phyloP scores from a whole-genome alignment of 2,797 vertebrate genomes.

The Platyrinchus mystaceus region DNA sequence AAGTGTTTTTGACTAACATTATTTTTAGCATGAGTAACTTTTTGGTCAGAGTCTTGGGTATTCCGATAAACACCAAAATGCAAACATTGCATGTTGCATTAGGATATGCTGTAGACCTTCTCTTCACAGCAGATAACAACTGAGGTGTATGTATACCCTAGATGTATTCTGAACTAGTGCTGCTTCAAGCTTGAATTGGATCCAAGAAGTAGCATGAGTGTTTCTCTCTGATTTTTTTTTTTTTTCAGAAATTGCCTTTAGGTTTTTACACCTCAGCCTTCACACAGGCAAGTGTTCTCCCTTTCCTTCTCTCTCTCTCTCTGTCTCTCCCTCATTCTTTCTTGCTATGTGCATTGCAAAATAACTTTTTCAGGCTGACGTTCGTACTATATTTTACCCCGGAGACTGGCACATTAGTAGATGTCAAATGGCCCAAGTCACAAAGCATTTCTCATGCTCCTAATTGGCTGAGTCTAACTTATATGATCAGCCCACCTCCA shows the following conservation, averaged over 20 bases:
- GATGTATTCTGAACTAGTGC: not conserved
- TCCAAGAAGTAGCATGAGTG: not conserved
- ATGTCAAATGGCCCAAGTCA: not conserved
- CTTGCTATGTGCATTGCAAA: rapidly evolving
- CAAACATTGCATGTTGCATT: not conserved
- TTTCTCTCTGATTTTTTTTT: not conserved
- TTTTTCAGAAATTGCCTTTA: not conserved
- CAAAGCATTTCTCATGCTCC: not conserved
- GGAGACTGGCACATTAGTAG: not conserved
- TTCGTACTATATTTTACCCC: not conserved
- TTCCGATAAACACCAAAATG: not conserved
- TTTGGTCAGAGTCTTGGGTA: not conserved
- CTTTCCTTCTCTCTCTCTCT: not conserved
- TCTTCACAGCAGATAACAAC: not conserved
- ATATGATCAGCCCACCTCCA: not conserved
- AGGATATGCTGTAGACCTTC: not conserved
- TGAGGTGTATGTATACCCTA: not conserved
- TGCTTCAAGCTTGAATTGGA: not conserved
- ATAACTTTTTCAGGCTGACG: not conserved
- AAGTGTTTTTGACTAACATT: not conserved
- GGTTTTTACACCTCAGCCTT: not conserved
- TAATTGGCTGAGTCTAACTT: not conserved
- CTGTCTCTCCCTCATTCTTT: not conserved
- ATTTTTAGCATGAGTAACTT: not conserved
- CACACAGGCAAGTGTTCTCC: not conserved